A percentile compares a stretch with the other conserved stretches of the same genome.
phyloP scores from a whole-genome alignment of 2,113 vertebrate genomes.

The Odocoileus virginianus region DNA sequence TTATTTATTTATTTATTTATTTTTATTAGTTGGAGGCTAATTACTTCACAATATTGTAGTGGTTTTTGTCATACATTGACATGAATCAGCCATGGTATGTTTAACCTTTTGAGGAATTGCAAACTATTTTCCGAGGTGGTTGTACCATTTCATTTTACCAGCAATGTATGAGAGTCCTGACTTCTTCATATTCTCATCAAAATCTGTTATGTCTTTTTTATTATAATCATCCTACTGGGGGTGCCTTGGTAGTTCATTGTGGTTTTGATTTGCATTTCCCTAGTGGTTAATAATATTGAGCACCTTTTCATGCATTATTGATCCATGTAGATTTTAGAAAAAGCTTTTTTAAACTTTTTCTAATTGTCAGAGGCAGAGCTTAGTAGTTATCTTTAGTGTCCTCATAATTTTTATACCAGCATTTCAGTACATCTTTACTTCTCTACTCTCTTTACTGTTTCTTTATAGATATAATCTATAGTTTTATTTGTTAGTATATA shows the following conservation, averaged over 20 bases:
- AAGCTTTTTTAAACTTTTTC: not conserved
- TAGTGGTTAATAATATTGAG: not conserved
- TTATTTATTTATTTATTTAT: too few relatives aligned
- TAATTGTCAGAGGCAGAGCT: not conserved
- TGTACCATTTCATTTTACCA: not conserved
- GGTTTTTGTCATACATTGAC: too few relatives aligned
- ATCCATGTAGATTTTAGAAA: not conserved
- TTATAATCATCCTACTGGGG: not conserved
- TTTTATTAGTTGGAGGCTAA: too few relatives aligned
- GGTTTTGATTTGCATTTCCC: conserved; percentile 6
- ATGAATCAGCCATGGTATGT: not conserved
- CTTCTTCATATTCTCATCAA: not conserved
- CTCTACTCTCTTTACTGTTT: not conserved
- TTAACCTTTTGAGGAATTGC: not conserved
- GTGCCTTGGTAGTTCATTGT: not conserved
- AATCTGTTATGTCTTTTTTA: not conserved
- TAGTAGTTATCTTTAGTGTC: conserved; percentile 9
- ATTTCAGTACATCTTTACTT: not conserved
- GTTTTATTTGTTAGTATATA: conserved; percentile 4
- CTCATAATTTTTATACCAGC: not conserved
- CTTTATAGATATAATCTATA: not conserved
- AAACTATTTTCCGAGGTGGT: not conserved
- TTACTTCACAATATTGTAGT: too few relatives aligned
- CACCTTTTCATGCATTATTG: not conserved
- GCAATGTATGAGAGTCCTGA: not conserved